Base-by-base conservation (phyloP, 2,888 invertebrate species). In the Agrotis clavis region DNA sequence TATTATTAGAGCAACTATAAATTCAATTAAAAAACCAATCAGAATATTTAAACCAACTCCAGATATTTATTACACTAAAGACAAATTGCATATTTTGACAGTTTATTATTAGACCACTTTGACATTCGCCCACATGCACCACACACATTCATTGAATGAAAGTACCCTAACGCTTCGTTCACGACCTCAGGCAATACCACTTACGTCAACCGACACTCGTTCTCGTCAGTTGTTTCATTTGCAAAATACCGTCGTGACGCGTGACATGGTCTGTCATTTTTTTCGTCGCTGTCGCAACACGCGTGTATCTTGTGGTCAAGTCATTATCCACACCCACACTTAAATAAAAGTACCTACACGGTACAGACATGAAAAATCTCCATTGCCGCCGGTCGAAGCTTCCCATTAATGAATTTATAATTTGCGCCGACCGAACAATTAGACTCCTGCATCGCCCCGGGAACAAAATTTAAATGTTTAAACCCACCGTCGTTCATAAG, bases 391-490 rank as follows among this genome's bases (percentile, higher is more conserved):
- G 88, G 90, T 87, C 77, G 74, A 70, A 67, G 81, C 79, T 87
- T 81, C 81, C 87, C 86, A 90, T 91, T 92, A 93, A 94, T 92
- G 93, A 94, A 94, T 94, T 94, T 94, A 93, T 94, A 94, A 94
- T 94, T 94, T 93, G 93, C 91, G 84, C 88, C 90, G 86, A 77
- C 84, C 84, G 84, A 86, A 90, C 92, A 92, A 93, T 93, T 93
- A 93, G 90, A 89, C 83, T 88, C 87, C 90, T 86, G 86, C 87
- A 88, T 88, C 79, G 94, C 94, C 94, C 77, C 78, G 47, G 93
- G 94, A 90, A 76, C 82, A 80, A 90, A 41, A 92, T 91, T 93
- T 92, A 91, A 92, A 92, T 90, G 91, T 88, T 88, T 92, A 91
- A 92, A 90, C 90, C 90, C 86, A 86, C 85, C 82, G 83, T 87